phyloP scores from a whole-genome alignment of 1,140 invertebrate species.

The Microplitis demolitor region DNA sequence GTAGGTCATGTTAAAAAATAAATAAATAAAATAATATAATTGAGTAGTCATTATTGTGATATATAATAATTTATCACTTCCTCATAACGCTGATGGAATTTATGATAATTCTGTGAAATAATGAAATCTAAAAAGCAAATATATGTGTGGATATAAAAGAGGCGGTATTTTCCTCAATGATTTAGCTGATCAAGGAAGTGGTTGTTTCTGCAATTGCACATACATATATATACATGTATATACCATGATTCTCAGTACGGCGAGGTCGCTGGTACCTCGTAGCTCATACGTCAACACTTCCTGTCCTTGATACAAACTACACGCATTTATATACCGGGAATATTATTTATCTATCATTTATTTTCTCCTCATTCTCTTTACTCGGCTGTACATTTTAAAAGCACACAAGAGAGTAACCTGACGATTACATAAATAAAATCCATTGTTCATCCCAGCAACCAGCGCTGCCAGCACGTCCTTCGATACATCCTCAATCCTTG shows the following conservation, averaged over 20 bases:
- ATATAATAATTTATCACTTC: too few relatives aligned
- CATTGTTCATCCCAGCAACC: too few relatives aligned
- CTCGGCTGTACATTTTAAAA: too few relatives aligned
- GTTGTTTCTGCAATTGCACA: not conserved
- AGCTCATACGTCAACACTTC: constrained; percentile 10
- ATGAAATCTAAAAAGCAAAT: too few relatives aligned
- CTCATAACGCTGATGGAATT: too few relatives aligned
- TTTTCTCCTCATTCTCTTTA: not conserved
- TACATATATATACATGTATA: too few relatives aligned
- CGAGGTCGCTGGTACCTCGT: not conserved
- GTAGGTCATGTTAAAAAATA: too few relatives aligned
- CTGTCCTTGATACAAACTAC: constrained; percentile 10
- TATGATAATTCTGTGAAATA: too few relatives aligned
- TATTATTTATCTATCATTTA: not conserved
- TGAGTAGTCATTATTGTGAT: too few relatives aligned
- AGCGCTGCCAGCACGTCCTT: not conserved
- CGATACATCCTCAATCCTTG: not conserved
- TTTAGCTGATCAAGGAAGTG: not conserved
- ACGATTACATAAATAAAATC: too few relatives aligned
- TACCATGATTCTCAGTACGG: not conserved
- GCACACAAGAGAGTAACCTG: too few relatives aligned
- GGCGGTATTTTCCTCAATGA: not conserved
- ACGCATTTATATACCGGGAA: not conserved
- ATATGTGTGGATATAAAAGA: not conserved
- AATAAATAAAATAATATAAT: too few relatives aligned